Percentiles rank a stretch among this genome's conserved stretches.
Conservation (phyloP, 2,113 vertebrate genomes). For the Elachura formosa region DNA sequence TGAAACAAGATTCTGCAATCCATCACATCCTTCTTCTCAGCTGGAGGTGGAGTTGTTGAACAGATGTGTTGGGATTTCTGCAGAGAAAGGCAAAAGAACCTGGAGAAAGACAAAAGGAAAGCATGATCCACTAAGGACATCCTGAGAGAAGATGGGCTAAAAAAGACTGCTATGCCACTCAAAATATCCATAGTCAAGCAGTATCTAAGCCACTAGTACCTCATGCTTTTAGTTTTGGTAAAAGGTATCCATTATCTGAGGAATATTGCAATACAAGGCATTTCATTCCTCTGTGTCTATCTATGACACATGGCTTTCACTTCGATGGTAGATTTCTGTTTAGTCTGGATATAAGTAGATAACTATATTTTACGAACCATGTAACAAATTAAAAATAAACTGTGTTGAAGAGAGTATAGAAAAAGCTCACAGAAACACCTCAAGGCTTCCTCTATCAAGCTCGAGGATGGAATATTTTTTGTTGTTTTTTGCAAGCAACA, state of each 20-base stretch:
- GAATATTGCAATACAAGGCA: not conserved
- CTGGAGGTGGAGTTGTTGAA: constrained; percentile 3
- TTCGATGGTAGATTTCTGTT: not conserved
- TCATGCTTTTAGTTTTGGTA: not conserved
- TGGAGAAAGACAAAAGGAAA: constrained; percentile 33
- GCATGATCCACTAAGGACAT: not conserved
- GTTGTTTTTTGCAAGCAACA: not conserved
- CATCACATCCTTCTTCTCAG: constrained; percentile 55
- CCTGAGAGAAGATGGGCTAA: not conserved
- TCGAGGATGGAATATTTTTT: not conserved
- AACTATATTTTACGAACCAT: not conserved
- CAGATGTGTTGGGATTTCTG: constrained; percentile 63
- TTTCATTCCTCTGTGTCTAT: not conserved
- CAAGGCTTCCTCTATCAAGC: not conserved
- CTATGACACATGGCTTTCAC: not conserved
- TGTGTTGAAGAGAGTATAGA: not conserved
- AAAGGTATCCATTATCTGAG: not conserved
- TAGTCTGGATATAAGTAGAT: not conserved
- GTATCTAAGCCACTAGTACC: not conserved
- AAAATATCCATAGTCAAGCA: not conserved
- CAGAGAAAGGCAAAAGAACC: not conserved
- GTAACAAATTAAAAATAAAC: not conserved
- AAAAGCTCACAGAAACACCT: not conserved
- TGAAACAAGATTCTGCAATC: constrained; percentile 46
- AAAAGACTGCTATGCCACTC: not conserved